These are phyloP conservation scores for Ophioderma brevispina DNA, from an alignment of 35 echinoderm and acorn worm genomes.

Conservation along the genomic window DNA sequence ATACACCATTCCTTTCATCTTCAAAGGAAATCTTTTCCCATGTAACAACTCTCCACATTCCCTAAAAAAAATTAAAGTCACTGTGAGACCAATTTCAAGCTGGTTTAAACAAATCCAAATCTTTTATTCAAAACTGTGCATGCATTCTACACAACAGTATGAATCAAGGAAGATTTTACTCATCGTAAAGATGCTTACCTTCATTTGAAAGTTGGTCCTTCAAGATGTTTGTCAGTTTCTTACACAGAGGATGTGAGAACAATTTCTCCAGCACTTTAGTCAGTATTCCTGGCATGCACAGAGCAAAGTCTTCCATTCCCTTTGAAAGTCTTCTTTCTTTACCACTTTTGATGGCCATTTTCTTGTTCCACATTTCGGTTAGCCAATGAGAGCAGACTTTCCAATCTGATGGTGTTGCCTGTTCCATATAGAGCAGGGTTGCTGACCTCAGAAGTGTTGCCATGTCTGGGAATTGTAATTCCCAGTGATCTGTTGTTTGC, in stretches of 20 bases:
- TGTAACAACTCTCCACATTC: no score
- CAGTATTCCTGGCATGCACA: slow-evolving; percentile 39
- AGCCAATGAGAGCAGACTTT: slow-evolving; percentile 56
- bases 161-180: no score
- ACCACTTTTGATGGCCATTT: not conserved
- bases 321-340: not conserved
- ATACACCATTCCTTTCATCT: no score
- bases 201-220: not conserved
- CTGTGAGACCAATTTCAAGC: no score
- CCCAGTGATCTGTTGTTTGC: no score
- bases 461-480: not conserved
- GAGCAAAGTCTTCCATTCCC: not conserved
- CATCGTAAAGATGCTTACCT: no score
- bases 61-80: no score
- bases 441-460: slow-evolving; percentile 38
- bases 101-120: no score
- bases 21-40: no score
- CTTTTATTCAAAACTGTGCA: no score
- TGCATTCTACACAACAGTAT: no score
- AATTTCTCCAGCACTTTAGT: slow-evolving; percentile 27
- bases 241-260: slow-evolving; percentile 26
- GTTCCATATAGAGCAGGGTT: slow-evolving; percentile 46
- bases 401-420: slow-evolving; percentile 57
- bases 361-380: slow-evolving; percentile 10
- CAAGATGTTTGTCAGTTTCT: not conserved